Evolutionary conservation across 2,797 vertebrate species (phyloP).

Genomic region (Anguilla marmorata): DNA sequence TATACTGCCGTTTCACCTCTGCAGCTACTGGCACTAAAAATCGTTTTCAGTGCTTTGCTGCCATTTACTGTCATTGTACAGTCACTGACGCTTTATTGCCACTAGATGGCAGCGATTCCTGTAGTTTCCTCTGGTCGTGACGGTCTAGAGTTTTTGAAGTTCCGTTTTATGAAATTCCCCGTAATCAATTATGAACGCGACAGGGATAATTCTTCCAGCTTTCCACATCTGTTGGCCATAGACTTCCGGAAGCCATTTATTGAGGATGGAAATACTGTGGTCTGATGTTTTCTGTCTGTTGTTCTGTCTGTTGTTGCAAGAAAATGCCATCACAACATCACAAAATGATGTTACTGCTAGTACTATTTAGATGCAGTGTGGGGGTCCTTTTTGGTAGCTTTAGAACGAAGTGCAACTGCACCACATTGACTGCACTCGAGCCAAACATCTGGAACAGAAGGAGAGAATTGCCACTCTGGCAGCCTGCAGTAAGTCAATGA

Average conservation of each 20-base stretch:
- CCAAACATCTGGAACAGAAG: too few relatives aligned
- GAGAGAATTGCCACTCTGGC: too few relatives aligned
- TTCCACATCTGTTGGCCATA: background rate
- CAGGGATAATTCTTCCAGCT: background rate
- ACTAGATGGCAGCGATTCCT: conserved; percentile 19
- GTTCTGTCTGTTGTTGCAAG: too few relatives aligned
- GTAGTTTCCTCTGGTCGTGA: background rate
- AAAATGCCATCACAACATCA: background rate
- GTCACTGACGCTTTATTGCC: background rate
- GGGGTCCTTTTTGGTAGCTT: background rate
- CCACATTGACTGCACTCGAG: too few relatives aligned
- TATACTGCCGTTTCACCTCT: background rate
- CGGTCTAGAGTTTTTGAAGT: background rate
- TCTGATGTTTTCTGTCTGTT: too few relatives aligned
- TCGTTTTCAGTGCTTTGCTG: background rate
- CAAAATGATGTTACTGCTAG: too few relatives aligned
- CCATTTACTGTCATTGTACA: too few relatives aligned
- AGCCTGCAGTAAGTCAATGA: too few relatives aligned
- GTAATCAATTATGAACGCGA: background rate
- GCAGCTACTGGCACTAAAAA: background rate
- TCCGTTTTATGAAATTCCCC: background rate
- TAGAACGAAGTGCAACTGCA: background rate
- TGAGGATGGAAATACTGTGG: too few relatives aligned
- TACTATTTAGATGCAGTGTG: too few relatives aligned
- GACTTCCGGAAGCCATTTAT: too few relatives aligned